Conservation (phyloP, 2,888 invertebrate species). For the Timema podura region DNA sequence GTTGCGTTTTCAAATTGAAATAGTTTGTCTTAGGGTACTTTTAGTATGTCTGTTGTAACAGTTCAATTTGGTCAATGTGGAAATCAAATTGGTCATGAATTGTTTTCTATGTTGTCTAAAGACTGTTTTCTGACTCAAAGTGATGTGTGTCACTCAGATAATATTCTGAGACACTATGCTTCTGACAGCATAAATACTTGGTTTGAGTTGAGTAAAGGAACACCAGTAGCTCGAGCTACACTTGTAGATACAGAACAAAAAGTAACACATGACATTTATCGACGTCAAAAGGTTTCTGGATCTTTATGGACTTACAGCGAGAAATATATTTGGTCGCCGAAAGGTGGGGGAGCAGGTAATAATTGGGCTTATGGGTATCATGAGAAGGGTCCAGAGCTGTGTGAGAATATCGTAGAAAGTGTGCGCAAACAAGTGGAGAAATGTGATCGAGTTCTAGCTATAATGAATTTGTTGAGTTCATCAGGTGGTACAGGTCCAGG, state of each 20-base stretch:
- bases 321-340: slow-evolving; percentile 44
- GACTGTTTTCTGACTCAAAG: slow-evolving; percentile 42
- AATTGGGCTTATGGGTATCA: slow-evolving; percentile 54
- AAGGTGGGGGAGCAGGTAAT: slow-evolving; percentile 50
- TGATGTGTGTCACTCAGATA: slow-evolving; percentile 36
- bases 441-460: slow-evolving; percentile 44
- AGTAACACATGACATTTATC: slow-evolving; percentile 43
- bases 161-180: slow-evolving; percentile 36
- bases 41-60: slow-evolving; percentile 41
- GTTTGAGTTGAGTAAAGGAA: slow-evolving; percentile 44
- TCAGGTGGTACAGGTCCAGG: slow-evolving; percentile 55
- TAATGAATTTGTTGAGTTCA: slow-evolving; percentile 48
- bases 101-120: slow-evolving; percentile 45
- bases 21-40: no score
- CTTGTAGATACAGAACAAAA: slow-evolving; percentile 52
- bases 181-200: slow-evolving; percentile 44
- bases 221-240: slow-evolving; percentile 46
- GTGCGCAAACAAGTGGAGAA: slow-evolving; percentile 46
- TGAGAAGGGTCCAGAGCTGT: slow-evolving; percentile 44
- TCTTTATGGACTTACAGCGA: slow-evolving; percentile 43
- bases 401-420: slow-evolving; percentile 42
- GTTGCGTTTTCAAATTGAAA: no score
- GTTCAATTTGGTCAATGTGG: slow-evolving; percentile 55
- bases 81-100: slow-evolving; percentile 49
- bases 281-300: slow-evolving; percentile 31